Conservation (phyloP, 2,113 vertebrate genomes). For the Ardeotis arabs region DNA sequence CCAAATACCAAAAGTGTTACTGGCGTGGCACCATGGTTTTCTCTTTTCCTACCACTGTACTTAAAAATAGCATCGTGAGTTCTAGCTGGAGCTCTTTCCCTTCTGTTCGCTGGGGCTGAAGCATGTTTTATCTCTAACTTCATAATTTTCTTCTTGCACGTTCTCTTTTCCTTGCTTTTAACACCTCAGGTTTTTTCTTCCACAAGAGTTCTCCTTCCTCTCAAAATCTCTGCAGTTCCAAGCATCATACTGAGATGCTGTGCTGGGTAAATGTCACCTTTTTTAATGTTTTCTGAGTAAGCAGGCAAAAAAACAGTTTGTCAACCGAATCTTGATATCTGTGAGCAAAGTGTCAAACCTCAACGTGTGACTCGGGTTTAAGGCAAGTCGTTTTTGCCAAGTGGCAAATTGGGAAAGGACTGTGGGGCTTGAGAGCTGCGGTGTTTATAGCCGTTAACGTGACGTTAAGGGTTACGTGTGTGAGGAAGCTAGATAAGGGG, state of each 20-base stretch:
- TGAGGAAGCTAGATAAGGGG: neutral
- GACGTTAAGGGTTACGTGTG: neutral
- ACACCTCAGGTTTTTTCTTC: neutral
- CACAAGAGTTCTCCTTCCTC: neutral
- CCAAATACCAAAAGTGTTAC: neutral
- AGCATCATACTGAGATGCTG: neutral
- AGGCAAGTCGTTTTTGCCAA: neutral
- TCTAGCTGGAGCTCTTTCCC: neutral
- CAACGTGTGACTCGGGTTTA: neutral
- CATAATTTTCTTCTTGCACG: neutral
- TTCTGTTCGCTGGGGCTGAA: neutral
- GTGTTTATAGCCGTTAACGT: neutral
- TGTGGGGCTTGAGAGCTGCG: neutral
- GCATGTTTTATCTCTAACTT: neutral
- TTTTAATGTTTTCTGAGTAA: neutral
- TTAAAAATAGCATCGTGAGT: conserved; percentile 28
- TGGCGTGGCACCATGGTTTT: neutral
- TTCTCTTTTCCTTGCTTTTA: neutral
- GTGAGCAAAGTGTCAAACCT: neutral
- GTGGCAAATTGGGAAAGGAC: neutral
- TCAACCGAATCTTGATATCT: neutral
- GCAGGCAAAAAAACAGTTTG: neutral
- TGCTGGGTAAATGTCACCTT: neutral
- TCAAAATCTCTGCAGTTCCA: neutral
- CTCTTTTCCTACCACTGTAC: neutral